Evolutionary conservation across 1,140 invertebrate species (phyloP).

Genomic region (Papilio helenus): DNA sequence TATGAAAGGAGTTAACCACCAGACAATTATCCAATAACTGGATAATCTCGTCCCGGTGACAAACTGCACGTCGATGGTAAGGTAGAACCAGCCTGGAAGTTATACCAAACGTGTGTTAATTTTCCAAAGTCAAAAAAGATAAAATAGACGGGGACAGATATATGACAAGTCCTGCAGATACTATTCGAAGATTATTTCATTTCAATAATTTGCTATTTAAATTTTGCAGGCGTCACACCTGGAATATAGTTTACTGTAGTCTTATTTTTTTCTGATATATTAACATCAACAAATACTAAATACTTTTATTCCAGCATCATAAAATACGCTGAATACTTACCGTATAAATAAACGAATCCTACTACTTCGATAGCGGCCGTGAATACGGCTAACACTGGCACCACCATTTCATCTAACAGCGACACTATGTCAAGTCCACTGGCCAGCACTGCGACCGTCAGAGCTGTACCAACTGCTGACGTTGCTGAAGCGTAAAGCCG

Average conservation of each 20-base stretch:
- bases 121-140: neutral
- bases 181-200: neutral
- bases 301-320: neutral
- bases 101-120: neutral
- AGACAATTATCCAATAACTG: conserved; percentile 62
- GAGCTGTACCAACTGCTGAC: conserved; percentile 67
- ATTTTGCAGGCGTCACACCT: neutral
- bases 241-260: no score
- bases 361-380: conserved; percentile 68
- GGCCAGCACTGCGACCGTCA: conserved; percentile 66
- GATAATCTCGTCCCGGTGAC: conserved; percentile 66
- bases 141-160: neutral
- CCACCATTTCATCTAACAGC: conserved; percentile 64
- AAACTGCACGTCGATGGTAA: conserved; percentile 71
- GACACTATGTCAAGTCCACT: conserved; percentile 60
- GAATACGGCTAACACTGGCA: conserved; percentile 66
- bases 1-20: conserved; percentile 64
- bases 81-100: conserved; percentile 70
- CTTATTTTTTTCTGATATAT: neutral
- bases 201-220: neutral
- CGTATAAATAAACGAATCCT: conserved; percentile 76
- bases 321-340: conserved; percentile 47
- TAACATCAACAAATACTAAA: neutral
- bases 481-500: conserved; percentile 63
- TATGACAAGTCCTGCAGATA: neutral